Percentiles rank a stretch among this genome's conserved stretches.
Conservation (phyloP, 1,140 invertebrate species). For the Ladona fulva region DNA sequence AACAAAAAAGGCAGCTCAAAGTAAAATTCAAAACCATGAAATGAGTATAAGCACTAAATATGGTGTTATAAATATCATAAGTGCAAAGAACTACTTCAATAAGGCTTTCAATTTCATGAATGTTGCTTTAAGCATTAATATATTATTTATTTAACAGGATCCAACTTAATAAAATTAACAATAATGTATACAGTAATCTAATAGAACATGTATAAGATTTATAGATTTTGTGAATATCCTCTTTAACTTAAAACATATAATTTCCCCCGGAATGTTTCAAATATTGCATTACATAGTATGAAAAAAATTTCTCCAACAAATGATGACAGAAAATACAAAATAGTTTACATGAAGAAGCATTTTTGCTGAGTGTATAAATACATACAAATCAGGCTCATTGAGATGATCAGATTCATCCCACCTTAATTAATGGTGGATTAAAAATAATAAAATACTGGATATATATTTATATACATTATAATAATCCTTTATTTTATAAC, state of each 20-base stretch:
- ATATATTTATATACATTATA: not conserved
- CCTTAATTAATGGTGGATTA: not conserved
- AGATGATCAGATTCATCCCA: not conserved
- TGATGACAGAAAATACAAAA: not conserved
- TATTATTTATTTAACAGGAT: constrained; percentile 1
- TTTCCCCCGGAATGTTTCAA: not conserved
- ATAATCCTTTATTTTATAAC: not conserved
- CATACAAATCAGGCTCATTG: not conserved
- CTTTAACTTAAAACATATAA: not conserved
- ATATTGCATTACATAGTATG: not conserved
- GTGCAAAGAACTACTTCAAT: too few species aligned
- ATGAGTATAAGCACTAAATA: too few species aligned
- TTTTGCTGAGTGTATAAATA: not conserved
- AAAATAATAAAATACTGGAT: constrained; percentile 8
- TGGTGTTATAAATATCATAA: too few species aligned
- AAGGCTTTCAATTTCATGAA: not conserved
- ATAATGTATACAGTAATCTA: not conserved
- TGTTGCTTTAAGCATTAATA: not conserved
- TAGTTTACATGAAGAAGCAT: not conserved
- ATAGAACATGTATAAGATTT: not conserved
- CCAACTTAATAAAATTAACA: constrained; percentile 4
- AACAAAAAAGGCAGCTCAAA: too few species aligned
- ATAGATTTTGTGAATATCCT: not conserved
- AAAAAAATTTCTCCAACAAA: not conserved
- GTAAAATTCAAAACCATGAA: too few species aligned